These are phyloP conservation scores for Scarus forsteni DNA, from an alignment of 2,797 vertebrate species.

Conservation along the genomic window DNA sequence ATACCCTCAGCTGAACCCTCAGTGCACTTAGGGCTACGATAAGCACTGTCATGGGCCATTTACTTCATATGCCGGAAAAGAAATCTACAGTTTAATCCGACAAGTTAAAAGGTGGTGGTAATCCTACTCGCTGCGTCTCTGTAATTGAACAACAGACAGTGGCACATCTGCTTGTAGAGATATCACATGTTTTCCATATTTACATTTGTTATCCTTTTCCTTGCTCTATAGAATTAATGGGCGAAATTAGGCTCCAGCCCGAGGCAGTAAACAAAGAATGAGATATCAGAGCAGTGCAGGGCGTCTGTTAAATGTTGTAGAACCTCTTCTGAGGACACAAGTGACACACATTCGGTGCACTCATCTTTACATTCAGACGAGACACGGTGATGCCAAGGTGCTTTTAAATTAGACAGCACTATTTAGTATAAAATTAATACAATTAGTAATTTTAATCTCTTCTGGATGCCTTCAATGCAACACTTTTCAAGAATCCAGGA, in stretches of 20 bases:
- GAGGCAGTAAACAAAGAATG: conserved; percentile 62
- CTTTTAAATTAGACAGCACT: conserved; percentile 25
- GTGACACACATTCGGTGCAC: conserved; percentile 50
- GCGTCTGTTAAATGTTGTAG: conserved; percentile 54
- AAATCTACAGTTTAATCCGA: conserved; percentile 71
- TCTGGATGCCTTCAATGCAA: neutral
- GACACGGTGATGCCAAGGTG: conserved; percentile 29
- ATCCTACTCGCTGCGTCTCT: conserved; percentile 57
- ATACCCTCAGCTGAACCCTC: conserved; percentile 60
- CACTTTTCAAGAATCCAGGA: neutral
- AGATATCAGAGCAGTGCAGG: conserved; percentile 42
- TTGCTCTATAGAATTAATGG: conserved; percentile 66
- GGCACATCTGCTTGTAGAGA: conserved; percentile 68
- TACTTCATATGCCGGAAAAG: conserved; percentile 66
- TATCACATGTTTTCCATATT: conserved; percentile 65
- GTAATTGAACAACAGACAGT: conserved; percentile 69
- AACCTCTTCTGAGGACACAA: conserved; percentile 44
- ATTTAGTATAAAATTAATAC: conserved; percentile 14
- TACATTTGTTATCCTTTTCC: conserved; percentile 66
- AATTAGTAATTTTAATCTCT: conserved; percentile 12
- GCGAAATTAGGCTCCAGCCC: conserved; percentile 61
- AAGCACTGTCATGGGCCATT: conserved; percentile 69
- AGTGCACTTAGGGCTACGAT: conserved; percentile 62
- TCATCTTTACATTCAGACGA: conserved; percentile 33
- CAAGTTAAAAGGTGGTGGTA: conserved; percentile 73